These are phyloP conservation scores for Syngnathus rostellatus DNA, from an alignment of 2,797 vertebrate genomes.

Conservation along the genomic window DNA sequence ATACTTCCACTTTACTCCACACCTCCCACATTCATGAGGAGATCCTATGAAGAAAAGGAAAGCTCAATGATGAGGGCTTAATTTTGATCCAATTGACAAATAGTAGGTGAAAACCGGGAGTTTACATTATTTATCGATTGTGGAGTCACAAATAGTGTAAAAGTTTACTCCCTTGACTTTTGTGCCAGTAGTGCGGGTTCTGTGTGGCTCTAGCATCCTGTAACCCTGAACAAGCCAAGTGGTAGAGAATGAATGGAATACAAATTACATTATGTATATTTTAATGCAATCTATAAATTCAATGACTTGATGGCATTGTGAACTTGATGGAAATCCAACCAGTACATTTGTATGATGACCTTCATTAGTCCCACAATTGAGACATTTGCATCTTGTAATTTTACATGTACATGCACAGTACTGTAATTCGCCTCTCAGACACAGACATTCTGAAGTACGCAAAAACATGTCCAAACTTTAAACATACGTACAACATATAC, in stretches of 20 bases:
- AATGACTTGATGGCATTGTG: too few relatives aligned
- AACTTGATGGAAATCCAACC: neutral
- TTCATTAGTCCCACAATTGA: too few relatives aligned
- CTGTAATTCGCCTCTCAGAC: neutral
- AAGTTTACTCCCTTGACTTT: neutral
- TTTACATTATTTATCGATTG: neutral
- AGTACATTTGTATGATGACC: too few relatives aligned
- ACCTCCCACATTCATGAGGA: neutral
- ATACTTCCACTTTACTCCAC: too few relatives aligned
- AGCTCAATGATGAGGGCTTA: neutral
- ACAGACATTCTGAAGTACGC: neutral
- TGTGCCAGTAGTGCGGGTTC: neutral
- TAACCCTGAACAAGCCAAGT: too few relatives aligned
- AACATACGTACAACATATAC: neutral
- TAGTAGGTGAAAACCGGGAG: neutral
- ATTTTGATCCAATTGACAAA: neutral
- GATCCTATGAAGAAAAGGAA: neutral
- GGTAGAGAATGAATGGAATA: too few relatives aligned
- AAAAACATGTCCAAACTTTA: neutral
- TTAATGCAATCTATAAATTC: too few relatives aligned
- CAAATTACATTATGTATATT: too few relatives aligned
- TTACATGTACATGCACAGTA: neutral
- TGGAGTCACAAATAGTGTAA: neutral
- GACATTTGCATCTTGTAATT: too few relatives aligned
- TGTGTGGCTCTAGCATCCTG: too few relatives aligned